A percentile compares a stretch with the other conserved stretches of the same genome.
phyloP scores from a whole-genome alignment of 1,140 invertebrate genomes.

The Probaryconus sp. region DNA sequence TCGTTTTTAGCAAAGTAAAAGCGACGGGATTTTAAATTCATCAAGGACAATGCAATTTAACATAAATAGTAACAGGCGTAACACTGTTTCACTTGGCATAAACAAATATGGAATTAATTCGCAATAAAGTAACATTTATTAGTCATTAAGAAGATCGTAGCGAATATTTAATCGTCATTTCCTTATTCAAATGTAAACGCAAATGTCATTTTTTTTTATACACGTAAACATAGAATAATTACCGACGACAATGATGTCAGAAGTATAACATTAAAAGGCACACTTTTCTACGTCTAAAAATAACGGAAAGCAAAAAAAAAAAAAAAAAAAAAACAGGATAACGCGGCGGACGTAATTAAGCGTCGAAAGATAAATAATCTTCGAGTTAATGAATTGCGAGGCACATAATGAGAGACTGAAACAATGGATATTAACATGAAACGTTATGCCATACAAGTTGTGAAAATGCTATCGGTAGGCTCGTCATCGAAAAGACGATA shows the following conservation, averaged over 20 bases:
- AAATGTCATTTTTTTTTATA: no score
- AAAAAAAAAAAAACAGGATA: constrained; percentile 34
- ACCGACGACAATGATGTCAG: not conserved
- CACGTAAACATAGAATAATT: no score
- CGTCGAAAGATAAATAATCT: constrained; percentile 50
- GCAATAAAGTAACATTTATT: no score
- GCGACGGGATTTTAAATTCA: no score
- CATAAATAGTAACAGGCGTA: constrained; percentile 5
- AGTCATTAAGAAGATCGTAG: no score
- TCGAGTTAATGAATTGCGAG: constrained; percentile 39
- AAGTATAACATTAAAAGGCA: no score
- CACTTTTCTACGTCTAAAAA: constrained; percentile 11
- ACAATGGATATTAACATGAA: constrained; percentile 48
- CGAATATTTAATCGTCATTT: no score
- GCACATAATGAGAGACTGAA: constrained; percentile 38
- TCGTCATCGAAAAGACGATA: constrained; percentile 19
- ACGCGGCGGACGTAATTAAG: constrained; percentile 48
- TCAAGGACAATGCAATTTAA: constrained; percentile 6
- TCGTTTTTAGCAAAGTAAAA: constrained; percentile 4
- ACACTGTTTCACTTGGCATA: no score
- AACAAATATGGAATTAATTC: no score
- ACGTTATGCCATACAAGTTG: constrained; percentile 47
- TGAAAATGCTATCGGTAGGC: constrained; percentile 43
- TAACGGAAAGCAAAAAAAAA: constrained; percentile 28
- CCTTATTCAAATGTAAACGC: no score